phyloP scores from a whole-genome alignment of 2,113 vertebrate genomes.

The Salminus brasiliensis region DNA sequence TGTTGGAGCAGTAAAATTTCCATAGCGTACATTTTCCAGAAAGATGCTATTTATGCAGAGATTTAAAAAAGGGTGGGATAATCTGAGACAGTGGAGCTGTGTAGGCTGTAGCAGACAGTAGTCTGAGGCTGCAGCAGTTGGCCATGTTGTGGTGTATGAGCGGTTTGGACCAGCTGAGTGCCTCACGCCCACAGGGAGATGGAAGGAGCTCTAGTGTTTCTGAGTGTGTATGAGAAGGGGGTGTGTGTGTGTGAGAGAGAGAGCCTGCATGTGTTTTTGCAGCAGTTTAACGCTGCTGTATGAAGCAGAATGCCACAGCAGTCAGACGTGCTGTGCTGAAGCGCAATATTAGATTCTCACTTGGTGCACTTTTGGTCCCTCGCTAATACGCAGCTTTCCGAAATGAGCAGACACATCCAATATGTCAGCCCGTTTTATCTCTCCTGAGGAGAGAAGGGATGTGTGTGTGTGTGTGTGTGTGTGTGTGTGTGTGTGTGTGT shows the following conservation, averaged over 20 bases:
- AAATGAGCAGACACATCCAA: constrained; percentile 24
- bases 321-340: neutral
- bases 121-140: neutral
- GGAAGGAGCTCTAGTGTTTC: neutral
- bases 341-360: constrained; percentile 17
- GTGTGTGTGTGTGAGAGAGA: neutral
- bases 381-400: constrained; percentile 6
- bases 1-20: too few species aligned
- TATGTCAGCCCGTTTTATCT: constrained; percentile 21
- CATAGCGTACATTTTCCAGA: too few species aligned
- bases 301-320: constrained; percentile 2
- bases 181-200: neutral
- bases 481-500: neutral
- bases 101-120: neutral
- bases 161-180: neutral
- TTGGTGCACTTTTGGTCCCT: neutral
- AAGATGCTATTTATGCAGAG: too few species aligned
- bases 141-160: neutral
- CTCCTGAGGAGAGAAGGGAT: neutral
- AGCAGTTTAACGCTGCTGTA: neutral
- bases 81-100: neutral
- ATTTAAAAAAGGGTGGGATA: too few species aligned
- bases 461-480: neutral
- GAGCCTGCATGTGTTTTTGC: neutral
- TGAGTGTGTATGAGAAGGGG: neutral